Percentiles rank a stretch among this genome's conserved stretches.
Evolutionary conservation across 2,888 invertebrate genomes (phyloP).

Genomic region (Drosophila testacea): DNA sequence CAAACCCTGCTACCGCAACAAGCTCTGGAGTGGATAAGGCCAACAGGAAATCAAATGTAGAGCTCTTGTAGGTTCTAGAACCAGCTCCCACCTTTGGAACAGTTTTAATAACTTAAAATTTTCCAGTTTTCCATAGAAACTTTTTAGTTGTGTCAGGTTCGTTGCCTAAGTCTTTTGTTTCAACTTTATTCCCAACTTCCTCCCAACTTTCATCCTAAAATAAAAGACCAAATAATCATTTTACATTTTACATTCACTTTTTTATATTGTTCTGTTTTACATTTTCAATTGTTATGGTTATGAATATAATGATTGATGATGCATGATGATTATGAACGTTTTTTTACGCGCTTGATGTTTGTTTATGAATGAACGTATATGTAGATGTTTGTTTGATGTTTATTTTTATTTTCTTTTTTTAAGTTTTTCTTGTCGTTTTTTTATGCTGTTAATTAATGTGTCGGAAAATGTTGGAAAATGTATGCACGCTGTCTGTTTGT

Average conservation of each 20-base stretch:
- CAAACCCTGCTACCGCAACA: not conserved
- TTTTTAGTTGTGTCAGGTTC: constrained; percentile 27
- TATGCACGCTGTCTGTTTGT: constrained; percentile 42
- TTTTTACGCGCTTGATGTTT: constrained; percentile 58
- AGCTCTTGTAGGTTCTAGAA: too few relatives aligned
- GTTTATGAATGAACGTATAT: constrained; percentile 66
- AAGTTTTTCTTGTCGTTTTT: constrained; percentile 29
- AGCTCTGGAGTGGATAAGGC: not conserved
- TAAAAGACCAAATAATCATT: constrained; percentile 20
- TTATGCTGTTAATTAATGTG: constrained; percentile 63
- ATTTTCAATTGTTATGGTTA: constrained; percentile 80
- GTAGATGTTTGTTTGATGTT: constrained; percentile 38
- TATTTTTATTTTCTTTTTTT: constrained; percentile 22
- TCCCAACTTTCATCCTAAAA: not conserved
- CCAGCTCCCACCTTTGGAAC: too few relatives aligned
- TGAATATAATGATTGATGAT: constrained; percentile 81
- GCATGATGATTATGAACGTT: constrained; percentile 75
- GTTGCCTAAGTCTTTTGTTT: constrained; percentile 52
- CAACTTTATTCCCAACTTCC: too few relatives aligned
- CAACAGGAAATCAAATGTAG: not conserved
- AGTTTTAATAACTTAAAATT: not conserved
- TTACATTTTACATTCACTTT: constrained; percentile 82
- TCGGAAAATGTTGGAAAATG: constrained; percentile 62
- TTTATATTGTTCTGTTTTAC: constrained; percentile 74
- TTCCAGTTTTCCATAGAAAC: not conserved